Evolutionary conservation across 2,888 invertebrate species (phyloP).

Genomic region (Neria commutata): DNA sequence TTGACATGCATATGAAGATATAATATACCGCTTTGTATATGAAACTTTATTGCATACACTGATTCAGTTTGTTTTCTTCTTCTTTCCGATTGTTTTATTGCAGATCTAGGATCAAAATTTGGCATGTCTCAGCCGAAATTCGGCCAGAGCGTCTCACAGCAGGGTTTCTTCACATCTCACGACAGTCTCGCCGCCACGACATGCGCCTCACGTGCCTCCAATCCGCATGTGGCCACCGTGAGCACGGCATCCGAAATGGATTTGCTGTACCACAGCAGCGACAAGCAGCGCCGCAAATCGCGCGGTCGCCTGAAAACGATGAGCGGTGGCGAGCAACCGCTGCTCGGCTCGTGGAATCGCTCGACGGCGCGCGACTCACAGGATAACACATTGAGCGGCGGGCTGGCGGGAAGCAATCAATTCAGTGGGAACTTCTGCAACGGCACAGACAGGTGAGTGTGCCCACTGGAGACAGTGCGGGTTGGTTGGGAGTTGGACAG

Average conservation of each 20-base stretch:
- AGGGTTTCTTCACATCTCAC: conserved; percentile 74
- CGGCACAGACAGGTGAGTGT: conserved; percentile 72
- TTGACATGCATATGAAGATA: too few relatives aligned
- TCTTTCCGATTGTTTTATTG: conserved; percentile 32
- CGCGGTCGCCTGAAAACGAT: conserved; percentile 70
- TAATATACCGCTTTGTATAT: too few relatives aligned
- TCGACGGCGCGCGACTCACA: conserved; percentile 64
- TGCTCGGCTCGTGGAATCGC: conserved; percentile 73
- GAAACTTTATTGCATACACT: background rate
- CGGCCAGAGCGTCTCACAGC: conserved; percentile 64
- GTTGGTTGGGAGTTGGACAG: too few relatives aligned
- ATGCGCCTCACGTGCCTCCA: conserved; percentile 69
- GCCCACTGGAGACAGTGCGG: background rate
- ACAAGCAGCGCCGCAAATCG: conserved; percentile 70
- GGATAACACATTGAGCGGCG: conserved; percentile 64
- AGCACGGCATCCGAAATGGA: conserved; percentile 76
- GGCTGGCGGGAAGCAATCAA: conserved; percentile 66
- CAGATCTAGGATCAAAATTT: conserved; percentile 81
- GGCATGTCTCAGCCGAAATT: conserved; percentile 69
- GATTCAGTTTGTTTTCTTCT: background rate
- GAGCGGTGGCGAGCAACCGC: conserved; percentile 71
- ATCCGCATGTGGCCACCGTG: conserved; percentile 64
- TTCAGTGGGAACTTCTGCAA: conserved; percentile 70
- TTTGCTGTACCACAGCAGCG: conserved; percentile 66
- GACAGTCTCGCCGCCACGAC: conserved; percentile 76